These are phyloP conservation scores for Boulengeromyrus knoepffleri DNA, from an alignment of 2,113 vertebrate species.

Conservation along the genomic window DNA sequence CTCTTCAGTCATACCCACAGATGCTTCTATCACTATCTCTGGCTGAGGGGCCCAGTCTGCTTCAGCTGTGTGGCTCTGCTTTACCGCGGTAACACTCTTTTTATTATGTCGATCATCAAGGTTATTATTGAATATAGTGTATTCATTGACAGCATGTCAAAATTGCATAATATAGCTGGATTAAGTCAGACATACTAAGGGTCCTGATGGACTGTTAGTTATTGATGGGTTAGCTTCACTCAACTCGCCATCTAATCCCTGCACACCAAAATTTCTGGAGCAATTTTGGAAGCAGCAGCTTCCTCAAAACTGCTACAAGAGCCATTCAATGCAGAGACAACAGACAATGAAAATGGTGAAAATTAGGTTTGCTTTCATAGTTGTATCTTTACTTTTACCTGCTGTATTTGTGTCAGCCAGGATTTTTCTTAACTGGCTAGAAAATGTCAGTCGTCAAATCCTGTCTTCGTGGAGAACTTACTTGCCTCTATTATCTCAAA, in stretches of 20 bases:
- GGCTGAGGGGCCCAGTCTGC: not conserved
- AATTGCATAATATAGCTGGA: no score
- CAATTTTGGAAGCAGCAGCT: not conserved
- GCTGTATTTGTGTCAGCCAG: not conserved
- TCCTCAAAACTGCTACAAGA: not conserved
- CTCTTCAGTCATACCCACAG: not conserved
- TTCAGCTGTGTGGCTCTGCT: not conserved
- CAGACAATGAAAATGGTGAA: not conserved
- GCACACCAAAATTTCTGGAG: not conserved
- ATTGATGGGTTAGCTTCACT: not conserved
- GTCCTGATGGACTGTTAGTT: not conserved
- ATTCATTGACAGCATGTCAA: no score
- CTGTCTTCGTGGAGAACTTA: not conserved
- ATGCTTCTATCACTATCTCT: not conserved
- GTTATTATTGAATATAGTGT: not conserved
- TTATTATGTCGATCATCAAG: not conserved
- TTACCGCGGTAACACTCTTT: not conserved
- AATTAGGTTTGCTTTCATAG: not conserved
- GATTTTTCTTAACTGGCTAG: not conserved
- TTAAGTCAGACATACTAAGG: not conserved
- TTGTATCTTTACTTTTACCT: not conserved
- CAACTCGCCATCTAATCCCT: not conserved
- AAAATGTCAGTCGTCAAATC: not conserved
- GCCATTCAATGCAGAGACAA: not conserved
- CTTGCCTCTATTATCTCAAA: not conserved